phyloP scores from a whole-genome alignment of 2,797 vertebrate genomes.

The Danio jaintianensis region DNA sequence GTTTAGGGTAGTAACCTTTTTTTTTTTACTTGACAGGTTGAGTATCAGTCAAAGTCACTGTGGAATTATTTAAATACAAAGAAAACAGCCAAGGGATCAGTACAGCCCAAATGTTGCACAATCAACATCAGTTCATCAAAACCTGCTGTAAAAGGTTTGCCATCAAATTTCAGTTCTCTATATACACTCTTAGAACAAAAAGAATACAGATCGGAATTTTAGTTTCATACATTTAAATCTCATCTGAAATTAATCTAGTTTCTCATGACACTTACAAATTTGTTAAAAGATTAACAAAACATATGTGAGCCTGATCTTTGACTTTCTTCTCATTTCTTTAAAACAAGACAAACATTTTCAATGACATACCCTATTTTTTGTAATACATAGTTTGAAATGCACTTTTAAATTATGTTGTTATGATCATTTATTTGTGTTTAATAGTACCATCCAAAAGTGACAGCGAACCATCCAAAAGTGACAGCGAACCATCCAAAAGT shows the following conservation, averaged over 20 bases:
- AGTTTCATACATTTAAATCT: background rate
- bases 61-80: slow-evolving; percentile 64
- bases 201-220: background rate
- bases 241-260: background rate
- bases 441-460: slow-evolving; percentile 57
- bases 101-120: background rate
- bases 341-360: too few relatives aligned
- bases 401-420: too few relatives aligned
- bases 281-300: background rate
- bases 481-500: background rate
- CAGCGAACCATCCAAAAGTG: slow-evolving; percentile 40
- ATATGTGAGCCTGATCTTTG: background rate
- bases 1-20: background rate
- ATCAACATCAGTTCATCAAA: background rate
- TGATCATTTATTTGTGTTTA: slow-evolving; percentile 1
- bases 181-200: background rate
- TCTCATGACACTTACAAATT: background rate
- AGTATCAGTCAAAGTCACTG: slow-evolving; percentile 76
- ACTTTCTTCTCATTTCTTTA: background rate
- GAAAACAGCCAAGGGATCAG: too few relatives aligned
- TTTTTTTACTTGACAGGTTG: slow-evolving; percentile 75
- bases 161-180: too few relatives aligned
- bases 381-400: too few relatives aligned
- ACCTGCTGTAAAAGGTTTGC: slow-evolving; percentile 15
- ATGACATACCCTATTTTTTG: too few relatives aligned